Base-by-base conservation (phyloP, 37 sponge, comb jelly and placozoan species). In the Tethya wilhelma region DNA sequence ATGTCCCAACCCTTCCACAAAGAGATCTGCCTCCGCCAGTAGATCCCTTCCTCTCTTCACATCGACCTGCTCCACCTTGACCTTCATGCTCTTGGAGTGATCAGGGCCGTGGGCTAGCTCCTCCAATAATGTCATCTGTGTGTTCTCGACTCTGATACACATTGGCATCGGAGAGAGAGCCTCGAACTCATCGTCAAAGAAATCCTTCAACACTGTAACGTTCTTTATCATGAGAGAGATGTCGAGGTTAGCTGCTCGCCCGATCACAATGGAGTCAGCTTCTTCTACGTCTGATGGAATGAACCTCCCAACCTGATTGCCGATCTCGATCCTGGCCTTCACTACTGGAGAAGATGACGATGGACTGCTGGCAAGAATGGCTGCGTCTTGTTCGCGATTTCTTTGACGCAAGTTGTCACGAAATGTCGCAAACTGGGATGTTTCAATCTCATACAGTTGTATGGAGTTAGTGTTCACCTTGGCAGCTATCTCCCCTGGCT, bases 171-270 rank as follows among this genome's bases (percentile, higher is more conserved):
- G 91, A 1, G 29, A 34, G 2, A 56, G 34, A 0, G 67, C 30
- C 20, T 77, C 83, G 5, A 58, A 74, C 56, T 91, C 91, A 56
- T 91, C 91, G 20, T 81, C 70, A 37, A 82, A 77, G 73, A 91
- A 91, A 60, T 77, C 87, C 30, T 82, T 81, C 19, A 86, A 9
- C 33, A 64, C 57, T 1, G 71, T 22, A 4, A 59, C 22, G 62
- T 81, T 81, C 29, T 62, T 59, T 37, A 49, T 17, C 3, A 82
- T 33, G 14, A 91, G 67, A 23, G 70, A 40, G 26, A 73, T 39
- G 22, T 53, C 43, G 44, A 86, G 33, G 0, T 75, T 79, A 0
- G 46, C 39, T 7, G 74, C 71, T 4, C 72, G 71, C 7, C 59
- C 23, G 7, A 86, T 70, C 4, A 73, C 79, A 17, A 90, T 62